A percentile compares a stretch with the other conserved stretches of the same genome.
phyloP scores from a whole-genome alignment of 2,113 vertebrate genomes.

The Diphyllodes magnificus region DNA sequence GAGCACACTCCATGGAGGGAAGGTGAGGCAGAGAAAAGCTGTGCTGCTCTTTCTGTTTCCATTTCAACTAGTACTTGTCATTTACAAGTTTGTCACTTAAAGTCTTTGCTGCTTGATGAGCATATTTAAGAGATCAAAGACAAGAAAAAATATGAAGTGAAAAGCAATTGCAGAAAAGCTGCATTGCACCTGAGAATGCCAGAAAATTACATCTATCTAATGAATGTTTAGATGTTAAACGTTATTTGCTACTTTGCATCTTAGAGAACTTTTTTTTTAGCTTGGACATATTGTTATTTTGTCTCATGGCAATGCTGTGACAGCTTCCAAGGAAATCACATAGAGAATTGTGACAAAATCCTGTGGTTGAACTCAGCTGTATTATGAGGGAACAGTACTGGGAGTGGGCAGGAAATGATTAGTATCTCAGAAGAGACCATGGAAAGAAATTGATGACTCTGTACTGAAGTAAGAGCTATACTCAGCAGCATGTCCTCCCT shows the following conservation, averaged over 20 bases:
- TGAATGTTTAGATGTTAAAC: background rate
- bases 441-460: background rate
- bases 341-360: background rate
- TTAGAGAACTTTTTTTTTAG: background rate
- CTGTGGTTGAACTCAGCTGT: background rate
- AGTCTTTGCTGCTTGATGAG: background rate
- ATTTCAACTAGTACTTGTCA: background rate
- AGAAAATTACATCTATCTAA: background rate
- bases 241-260: background rate
- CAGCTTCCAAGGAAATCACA: background rate
- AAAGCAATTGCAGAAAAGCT: background rate
- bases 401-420: background rate
- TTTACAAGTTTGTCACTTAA: background rate
- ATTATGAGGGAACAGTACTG: background rate
- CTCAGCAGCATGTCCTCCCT: background rate
- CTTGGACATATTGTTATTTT: background rate
- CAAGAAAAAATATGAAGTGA: background rate
- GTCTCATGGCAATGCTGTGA: background rate
- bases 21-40: background rate
- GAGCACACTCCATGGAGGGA: background rate
- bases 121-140: background rate
- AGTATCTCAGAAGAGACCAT: background rate
- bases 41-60: background rate
- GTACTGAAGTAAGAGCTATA: background rate
- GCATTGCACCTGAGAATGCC: background rate